Evolutionary conservation across 2,797 vertebrate species (phyloP).

Genomic region (Amazona finschi): DNA sequence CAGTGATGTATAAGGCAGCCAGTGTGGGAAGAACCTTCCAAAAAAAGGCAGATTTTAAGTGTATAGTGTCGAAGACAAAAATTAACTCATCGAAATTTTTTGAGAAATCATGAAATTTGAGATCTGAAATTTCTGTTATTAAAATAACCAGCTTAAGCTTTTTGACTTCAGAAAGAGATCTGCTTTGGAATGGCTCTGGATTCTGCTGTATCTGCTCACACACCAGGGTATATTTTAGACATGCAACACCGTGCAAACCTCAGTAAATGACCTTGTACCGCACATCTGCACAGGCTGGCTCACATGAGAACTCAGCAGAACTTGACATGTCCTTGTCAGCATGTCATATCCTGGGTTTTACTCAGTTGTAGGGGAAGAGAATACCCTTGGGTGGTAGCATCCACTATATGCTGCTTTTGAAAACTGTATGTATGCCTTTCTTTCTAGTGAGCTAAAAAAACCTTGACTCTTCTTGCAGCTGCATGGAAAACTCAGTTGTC

Average conservation of each 20-base stretch:
- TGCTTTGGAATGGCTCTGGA: not conserved
- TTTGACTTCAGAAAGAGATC: not conserved
- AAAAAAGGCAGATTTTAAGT: not conserved
- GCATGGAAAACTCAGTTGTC: not conserved
- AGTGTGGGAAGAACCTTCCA: not conserved
- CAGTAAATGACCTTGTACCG: not conserved
- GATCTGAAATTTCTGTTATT: not conserved
- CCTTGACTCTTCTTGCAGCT: not conserved
- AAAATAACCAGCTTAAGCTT: not conserved
- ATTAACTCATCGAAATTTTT: not conserved
- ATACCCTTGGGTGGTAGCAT: not conserved
- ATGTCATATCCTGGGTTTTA: not conserved
- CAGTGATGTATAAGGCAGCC: not conserved
- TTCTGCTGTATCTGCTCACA: not conserved
- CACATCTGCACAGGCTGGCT: not conserved
- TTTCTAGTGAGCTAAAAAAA: not conserved
- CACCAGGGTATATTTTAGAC: not conserved
- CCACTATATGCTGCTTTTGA: not conserved
- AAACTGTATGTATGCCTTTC: not conserved
- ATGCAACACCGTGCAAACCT: not conserved
- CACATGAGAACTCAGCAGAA: not conserved
- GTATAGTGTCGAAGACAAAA: not conserved
- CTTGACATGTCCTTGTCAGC: not conserved
- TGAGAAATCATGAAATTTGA: not conserved
- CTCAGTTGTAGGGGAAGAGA: not conserved